phyloP scores from a whole-genome alignment of 2,888 invertebrate species.

The Dicycla oo region DNA sequence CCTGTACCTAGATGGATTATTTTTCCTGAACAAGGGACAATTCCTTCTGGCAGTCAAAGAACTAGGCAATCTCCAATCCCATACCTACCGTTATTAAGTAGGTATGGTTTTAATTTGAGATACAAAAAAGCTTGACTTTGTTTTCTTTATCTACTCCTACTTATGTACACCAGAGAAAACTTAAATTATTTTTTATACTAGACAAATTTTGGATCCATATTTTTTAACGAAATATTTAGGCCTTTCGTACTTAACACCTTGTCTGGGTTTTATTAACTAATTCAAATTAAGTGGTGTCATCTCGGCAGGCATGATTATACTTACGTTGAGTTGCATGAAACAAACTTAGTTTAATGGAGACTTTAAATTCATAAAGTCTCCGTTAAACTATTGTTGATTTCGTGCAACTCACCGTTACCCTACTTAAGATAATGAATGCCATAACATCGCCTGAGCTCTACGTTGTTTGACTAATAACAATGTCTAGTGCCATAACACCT shows the following conservation, averaged over 20 bases:
- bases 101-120: not conserved
- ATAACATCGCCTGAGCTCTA: not conserved
- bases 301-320: not conserved
- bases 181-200: not conserved
- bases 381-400: no score
- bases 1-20: not conserved
- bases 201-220: constrained; percentile 1
- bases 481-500: not conserved
- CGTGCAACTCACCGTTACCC: no score
- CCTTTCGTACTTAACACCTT: not conserved
- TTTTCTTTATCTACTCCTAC: not conserved
- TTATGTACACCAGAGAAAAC: constrained; percentile 16
- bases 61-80: constrained; percentile 1
- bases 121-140: not conserved
- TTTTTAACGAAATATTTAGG: constrained; percentile 12
- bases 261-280: not conserved
- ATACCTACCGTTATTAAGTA: not conserved
- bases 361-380: no score
- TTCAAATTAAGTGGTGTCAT: not conserved
- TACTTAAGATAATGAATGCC: not conserved
- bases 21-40: constrained; percentile 11
- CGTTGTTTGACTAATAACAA: not conserved
- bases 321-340: no score
- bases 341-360: no score
- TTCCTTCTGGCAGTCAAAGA: constrained; percentile 4